Base-by-base conservation (phyloP, 2,113 vertebrate genomes). In the Gavialis gangeticus region DNA sequence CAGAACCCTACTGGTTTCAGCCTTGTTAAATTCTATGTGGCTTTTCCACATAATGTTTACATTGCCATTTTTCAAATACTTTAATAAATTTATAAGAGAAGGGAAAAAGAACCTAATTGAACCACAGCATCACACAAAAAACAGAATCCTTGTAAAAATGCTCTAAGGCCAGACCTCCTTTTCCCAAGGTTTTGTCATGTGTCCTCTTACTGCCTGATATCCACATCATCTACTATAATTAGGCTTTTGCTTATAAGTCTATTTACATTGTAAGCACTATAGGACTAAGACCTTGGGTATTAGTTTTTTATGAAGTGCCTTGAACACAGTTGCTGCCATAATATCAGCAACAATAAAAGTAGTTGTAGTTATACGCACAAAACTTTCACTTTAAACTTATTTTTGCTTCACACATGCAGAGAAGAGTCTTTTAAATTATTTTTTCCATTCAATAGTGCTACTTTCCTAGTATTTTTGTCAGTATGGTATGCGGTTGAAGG, bases 261-360 rank as follows among this genome's bases (percentile, higher is more conserved):
- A 93, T 77, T 85, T 79, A 85, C 78, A 62, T 37, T 3, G 81
- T 3, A 79, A 87, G 34, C 46, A 46, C 79, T 79, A 5, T 27
- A 63, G 73, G n/a, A 34, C 64, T 46, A 81, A 75, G 90, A 63
- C 59, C 4, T 79, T 54, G 2, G 58, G 87, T 71, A 37, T 79
- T 64, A 64, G 34, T 89, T 96, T 94, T 59, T 67, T 73, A 27
- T 6, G 2, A 79, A 85, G 28, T 34, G 10, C 67, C 83, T 82
- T 86, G 90, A 91, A 85, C 16, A 30, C 3, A 25, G 73, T 24
- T 12, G 6, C 46, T 0, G 0, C 60, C 13, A 71, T 5, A 71
- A 73, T 46, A 46, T 73, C 25, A 24, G 8, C 34, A 25, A 12
- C 69, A 46, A 22, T 37, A 46, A 12, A 14, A 25, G 14, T 73